Evolutionary conservation across 2,113 vertebrate species (phyloP).

Genomic region (Gorsachius goisagi): DNA sequence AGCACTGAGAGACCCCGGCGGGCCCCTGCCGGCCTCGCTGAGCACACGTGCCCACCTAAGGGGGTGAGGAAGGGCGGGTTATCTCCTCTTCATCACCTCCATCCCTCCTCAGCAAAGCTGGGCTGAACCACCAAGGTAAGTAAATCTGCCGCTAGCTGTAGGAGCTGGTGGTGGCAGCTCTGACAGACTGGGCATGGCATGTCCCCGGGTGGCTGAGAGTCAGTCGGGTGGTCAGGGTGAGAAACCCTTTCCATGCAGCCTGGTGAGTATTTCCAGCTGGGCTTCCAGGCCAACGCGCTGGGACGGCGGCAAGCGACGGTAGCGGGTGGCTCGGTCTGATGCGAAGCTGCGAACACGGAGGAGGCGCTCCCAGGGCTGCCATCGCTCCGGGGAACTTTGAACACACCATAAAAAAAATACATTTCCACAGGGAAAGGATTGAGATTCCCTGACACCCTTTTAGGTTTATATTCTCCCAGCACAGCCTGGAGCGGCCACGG

Average conservation of each 20-base stretch:
- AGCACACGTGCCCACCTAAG: fast-evolving
- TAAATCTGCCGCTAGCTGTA: background rate
- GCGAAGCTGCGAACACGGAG: background rate
- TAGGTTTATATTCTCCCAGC: background rate
- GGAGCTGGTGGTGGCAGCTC: background rate
- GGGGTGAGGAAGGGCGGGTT: too few relatives aligned
- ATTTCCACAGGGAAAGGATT: background rate
- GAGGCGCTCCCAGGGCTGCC: background rate
- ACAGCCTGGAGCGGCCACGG: background rate
- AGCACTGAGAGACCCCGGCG: fast-evolving
- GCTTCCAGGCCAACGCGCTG: background rate
- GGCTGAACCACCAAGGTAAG: background rate
- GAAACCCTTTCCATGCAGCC: background rate
- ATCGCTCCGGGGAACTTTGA: background rate
- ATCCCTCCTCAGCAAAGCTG: background rate
- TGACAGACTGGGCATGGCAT: fast-evolving
- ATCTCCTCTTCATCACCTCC: background rate
- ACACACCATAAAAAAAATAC: background rate
- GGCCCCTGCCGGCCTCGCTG: background rate
- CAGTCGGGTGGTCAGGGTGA: background rate
- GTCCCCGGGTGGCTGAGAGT: background rate
- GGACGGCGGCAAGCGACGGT: background rate
- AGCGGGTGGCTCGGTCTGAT: background rate
- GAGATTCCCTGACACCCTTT: background rate
- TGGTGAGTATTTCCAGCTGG: background rate